Evolutionary conservation across 2,113 vertebrate genomes (phyloP).

Genomic region (Pongo pygmaeus): DNA sequence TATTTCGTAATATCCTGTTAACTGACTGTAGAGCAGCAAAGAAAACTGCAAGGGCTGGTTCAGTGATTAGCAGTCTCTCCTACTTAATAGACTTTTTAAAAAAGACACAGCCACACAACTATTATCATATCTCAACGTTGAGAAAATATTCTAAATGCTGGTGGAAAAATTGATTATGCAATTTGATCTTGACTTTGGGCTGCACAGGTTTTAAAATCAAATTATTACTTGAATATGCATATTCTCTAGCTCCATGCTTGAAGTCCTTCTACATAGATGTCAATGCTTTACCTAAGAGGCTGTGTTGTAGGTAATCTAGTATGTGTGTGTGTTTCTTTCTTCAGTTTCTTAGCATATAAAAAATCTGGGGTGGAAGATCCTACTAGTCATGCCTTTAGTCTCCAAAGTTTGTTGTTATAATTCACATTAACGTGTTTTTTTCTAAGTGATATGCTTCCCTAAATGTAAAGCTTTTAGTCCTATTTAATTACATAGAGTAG

Average conservation of each 20-base stretch:
- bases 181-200: conserved; percentile 20
- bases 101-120: neutral
- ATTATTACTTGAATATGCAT: neutral
- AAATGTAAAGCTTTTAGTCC: neutral
- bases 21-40: neutral
- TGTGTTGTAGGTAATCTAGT: neutral
- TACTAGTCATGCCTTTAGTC: neutral
- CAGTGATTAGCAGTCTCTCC: neutral
- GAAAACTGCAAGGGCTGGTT: neutral
- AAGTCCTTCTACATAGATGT: neutral
- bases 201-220: neutral
- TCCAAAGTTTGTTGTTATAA: neutral
- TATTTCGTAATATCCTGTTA: neutral
- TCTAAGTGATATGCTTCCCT: neutral
- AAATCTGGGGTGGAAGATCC: neutral
- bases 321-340: neutral
- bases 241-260: neutral
- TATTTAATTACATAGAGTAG: neutral
- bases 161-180: neutral
- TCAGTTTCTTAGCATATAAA: neutral
- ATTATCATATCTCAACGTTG: neutral
- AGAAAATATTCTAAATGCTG: neutral
- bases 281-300: neutral
- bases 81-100: neutral
- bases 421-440: neutral